phyloP scores from a whole-genome alignment of 2,797 vertebrate genomes.

The Emys orbicularis region DNA sequence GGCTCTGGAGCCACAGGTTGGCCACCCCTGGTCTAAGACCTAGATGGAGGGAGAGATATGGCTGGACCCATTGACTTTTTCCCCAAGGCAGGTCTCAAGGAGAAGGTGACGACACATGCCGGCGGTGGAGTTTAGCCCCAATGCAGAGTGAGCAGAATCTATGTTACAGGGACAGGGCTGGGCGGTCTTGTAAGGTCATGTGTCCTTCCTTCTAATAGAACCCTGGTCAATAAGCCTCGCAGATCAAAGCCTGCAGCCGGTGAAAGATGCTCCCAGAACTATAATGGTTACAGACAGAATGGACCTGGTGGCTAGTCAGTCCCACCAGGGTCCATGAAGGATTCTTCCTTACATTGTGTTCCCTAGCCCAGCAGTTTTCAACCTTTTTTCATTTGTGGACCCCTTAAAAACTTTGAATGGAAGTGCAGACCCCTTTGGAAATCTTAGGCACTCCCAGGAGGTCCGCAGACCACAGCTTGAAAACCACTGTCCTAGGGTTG shows the following conservation, averaged over 20 bases:
- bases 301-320: not conserved
- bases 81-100: not conserved
- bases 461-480: too few species aligned
- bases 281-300: not conserved
- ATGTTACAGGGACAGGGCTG: not conserved
- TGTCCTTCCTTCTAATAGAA: not conserved
- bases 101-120: not conserved
- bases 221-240: not conserved
- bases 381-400: too few species aligned
- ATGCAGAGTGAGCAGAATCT: not conserved
- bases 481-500: not conserved
- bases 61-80: not conserved
- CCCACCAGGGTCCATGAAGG: not conserved
- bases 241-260: not conserved
- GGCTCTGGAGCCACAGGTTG: too few species aligned
- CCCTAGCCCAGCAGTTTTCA: not conserved
- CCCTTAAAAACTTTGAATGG: too few species aligned
- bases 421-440: too few species aligned
- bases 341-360: not conserved
- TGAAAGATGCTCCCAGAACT: not conserved
- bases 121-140: not conserved
- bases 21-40: too few species aligned
- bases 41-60: not conserved
- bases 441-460: too few species aligned
- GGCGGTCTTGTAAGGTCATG: fast-evolving